These are phyloP conservation scores for Zapus hudsonius DNA, from an alignment of 2,113 vertebrate species.

Conservation along the genomic window DNA sequence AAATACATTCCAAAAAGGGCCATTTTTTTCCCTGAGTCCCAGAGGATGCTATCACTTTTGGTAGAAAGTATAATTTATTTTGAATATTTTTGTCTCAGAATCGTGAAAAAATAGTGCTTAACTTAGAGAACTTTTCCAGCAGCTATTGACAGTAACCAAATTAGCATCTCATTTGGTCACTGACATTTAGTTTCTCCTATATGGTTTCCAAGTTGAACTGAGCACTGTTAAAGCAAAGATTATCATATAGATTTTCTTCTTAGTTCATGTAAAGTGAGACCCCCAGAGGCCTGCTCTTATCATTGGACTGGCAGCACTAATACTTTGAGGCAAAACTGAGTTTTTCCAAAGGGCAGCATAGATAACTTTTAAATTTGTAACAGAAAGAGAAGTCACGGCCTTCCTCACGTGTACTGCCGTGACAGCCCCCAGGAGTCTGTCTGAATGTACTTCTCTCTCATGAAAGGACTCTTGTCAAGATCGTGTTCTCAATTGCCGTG, in stretches of 20 bases:
- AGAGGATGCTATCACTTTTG: not conserved
- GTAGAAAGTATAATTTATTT: not conserved
- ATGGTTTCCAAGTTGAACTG: conserved; percentile 48
- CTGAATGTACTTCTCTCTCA: not conserved
- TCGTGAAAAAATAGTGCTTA: not conserved
- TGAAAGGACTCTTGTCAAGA: not conserved
- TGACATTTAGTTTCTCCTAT: conserved; percentile 49
- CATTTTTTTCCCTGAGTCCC: not conserved
- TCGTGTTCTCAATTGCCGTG: not conserved
- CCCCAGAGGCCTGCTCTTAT: not conserved
- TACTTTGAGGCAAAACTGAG: not conserved
- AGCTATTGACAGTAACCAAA: conserved; percentile 11
- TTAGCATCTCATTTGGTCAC: conserved; percentile 36
- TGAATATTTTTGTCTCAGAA: conserved; percentile 35
- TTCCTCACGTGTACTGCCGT: not conserved
- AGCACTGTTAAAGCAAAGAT: conserved; percentile 46
- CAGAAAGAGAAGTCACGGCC: not conserved
- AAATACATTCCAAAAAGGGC: not conserved
- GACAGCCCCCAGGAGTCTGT: not conserved
- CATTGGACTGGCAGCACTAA: not conserved
- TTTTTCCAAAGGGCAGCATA: not conserved
- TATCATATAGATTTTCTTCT: conserved; percentile 16
- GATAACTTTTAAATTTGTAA: not conserved
- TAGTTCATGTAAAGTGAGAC: not conserved
- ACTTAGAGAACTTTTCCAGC: conserved; percentile 20